These are phyloP conservation scores for Pterostichus madidus DNA, from an alignment of 2,888 invertebrate genomes.

Conservation along the genomic window DNA sequence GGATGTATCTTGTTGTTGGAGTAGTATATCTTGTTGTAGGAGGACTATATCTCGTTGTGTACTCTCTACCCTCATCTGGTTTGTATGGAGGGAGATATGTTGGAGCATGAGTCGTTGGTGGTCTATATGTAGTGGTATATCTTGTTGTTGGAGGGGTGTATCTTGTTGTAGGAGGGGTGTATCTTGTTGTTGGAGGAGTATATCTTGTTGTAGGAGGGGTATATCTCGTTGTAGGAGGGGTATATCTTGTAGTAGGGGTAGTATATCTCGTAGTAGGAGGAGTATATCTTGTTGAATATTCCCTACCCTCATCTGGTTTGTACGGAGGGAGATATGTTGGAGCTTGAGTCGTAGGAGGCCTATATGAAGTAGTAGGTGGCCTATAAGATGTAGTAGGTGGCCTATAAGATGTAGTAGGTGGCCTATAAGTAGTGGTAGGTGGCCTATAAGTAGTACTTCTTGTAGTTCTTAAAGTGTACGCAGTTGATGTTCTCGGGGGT, in stretches of 20 bases:
- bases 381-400: slow-evolving; percentile 14
- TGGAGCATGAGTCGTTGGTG: slow-evolving; percentile 16
- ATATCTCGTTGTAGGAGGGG: slow-evolving; percentile 26
- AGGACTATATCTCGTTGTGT: slow-evolving; percentile 7
- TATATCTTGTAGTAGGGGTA: not conserved
- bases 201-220: slow-evolving; percentile 36
- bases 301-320: not conserved
- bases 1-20: slow-evolving; percentile 36
- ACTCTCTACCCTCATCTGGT: not conserved
- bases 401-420: slow-evolving; percentile 4
- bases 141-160: slow-evolving; percentile 21
- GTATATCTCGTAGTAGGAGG: slow-evolving; percentile 41
- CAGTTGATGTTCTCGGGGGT: slow-evolving; percentile 27
- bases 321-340: slow-evolving; percentile 21
- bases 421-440: slow-evolving; percentile 12
- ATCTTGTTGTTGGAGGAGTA: slow-evolving; percentile 39
- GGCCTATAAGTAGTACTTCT: slow-evolving; percentile 35
- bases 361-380: slow-evolving; percentile 25
- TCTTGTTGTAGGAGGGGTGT: slow-evolving; percentile 37
- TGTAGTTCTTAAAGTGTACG: not conserved
- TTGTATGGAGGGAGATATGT: slow-evolving; percentile 4
- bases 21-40: slow-evolving; percentile 37
- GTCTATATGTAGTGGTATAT: not conserved
- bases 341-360: slow-evolving; percentile 12
- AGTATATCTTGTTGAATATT: not conserved